Evolutionary conservation across 2,888 invertebrate species (phyloP), one percentile per base, ranked within the genome.

Genomic region (Dexiosoma caninum): DNA sequence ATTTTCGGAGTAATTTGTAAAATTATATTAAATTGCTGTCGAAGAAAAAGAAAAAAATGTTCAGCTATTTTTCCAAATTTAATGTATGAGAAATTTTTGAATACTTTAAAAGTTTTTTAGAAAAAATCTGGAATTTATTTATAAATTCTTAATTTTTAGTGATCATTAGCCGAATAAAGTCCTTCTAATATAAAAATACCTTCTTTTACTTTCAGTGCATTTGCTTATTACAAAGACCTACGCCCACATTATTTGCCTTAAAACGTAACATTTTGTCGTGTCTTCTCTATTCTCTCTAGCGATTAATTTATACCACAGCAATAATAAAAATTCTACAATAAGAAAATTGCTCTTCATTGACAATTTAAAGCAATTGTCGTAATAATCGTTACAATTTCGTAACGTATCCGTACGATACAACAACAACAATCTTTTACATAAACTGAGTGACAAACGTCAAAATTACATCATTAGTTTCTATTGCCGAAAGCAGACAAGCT

Each of bases 321-420:
- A 40, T 32, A 51, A 21, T 2, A 30, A 30, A 44, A 67, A n/a
- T 42, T 16, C 16, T 55, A n/a, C n/a, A n/a, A n/a, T n/a, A 70
- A 64, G 55, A 78, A 64, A 64, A 12, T 21, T 55, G 2, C 10
- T n/a, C 35, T 40, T 30, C 16, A 62, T 51, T 49, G 40, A 27
- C 72, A 64, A 76, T 77, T 81, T 69, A 72, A 77, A 74, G 72
- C 77, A 81, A 81, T 81, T 81, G 77, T 69, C 44, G 59, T 60
- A 81, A 80, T 81, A 83, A 83, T 70, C 78, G 82, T 82, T 82
- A 82, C 83, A 82, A 80, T 83, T 83, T 81, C 57, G 59, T 32
- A 40, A 76, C 67, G 74, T 78, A 76, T 83, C 82, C 82, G 75
- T 49, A 46, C 30, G 44, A 60, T 80, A 72, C 72, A 72, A 72